Conservation (phyloP, 2,113 vertebrate genomes). For the Struthidea cinerea region DNA sequence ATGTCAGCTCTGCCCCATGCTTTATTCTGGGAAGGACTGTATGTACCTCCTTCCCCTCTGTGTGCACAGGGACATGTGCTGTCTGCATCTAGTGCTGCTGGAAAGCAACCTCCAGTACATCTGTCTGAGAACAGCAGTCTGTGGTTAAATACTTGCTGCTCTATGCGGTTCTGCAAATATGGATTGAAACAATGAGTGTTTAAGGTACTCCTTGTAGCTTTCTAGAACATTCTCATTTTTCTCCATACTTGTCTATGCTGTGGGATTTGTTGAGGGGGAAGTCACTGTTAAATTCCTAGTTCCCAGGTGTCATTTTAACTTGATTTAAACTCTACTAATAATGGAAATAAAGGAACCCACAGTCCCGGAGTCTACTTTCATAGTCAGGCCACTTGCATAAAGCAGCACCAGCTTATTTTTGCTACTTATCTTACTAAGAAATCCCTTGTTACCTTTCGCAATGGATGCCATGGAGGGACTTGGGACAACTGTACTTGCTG, state of each 20-base stretch:
- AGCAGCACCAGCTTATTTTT: not conserved
- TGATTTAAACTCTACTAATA: not conserved
- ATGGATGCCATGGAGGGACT: constrained; percentile 43
- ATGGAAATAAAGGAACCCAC: not conserved
- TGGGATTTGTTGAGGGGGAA: not conserved
- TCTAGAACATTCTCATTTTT: not conserved
- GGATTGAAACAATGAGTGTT: not conserved
- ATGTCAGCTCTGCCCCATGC: not conserved
- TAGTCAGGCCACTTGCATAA: not conserved
- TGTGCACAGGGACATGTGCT: accelerated
- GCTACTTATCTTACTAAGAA: not conserved
- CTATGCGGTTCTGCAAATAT: not conserved
- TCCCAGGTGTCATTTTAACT: not conserved
- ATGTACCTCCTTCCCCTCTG: not conserved
- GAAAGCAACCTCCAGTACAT: not conserved
- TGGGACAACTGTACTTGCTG: constrained; percentile 39
- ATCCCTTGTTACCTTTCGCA: constrained; percentile 71
- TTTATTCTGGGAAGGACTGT: not conserved
- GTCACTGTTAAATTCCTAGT: not conserved
- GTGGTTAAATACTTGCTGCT: not conserved
- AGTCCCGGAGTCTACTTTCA: not conserved
- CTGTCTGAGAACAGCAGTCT: not conserved
- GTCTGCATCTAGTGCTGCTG: not conserved
- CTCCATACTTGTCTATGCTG: not conserved
- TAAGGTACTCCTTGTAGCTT: not conserved